These are phyloP conservation scores for Colletes latitarsis DNA, from an alignment of 1,140 invertebrate genomes.

Conservation along the genomic window DNA sequence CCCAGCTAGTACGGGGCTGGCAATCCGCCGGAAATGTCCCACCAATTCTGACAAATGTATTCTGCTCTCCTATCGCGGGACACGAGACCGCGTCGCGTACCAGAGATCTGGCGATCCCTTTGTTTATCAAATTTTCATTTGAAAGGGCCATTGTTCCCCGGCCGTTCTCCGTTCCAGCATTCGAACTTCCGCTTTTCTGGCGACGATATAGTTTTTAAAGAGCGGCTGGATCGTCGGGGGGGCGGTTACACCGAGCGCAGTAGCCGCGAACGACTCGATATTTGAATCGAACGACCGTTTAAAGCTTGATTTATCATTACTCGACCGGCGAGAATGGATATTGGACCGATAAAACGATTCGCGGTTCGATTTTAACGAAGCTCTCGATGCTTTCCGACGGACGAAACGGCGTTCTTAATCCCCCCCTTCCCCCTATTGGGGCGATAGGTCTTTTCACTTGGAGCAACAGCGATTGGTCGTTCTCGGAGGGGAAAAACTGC, in stretches of 20 bases:
- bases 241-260: background rate
- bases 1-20: background rate
- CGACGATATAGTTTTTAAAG: no score
- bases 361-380: background rate
- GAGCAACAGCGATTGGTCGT: background rate
- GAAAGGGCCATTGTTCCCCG: constrained; percentile 17
- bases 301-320: constrained; percentile 20
- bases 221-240: no score
- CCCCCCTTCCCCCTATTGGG: background rate
- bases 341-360: background rate
- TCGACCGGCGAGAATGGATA: background rate
- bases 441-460: background rate
- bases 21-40: constrained; percentile 5
- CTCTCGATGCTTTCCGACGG: background rate
- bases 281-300: background rate
- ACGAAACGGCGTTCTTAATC: background rate
- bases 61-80: constrained; percentile 28
- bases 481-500: background rate
- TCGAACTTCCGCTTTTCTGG: no score
- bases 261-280: constrained; percentile 8
- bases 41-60: constrained; percentile 42
- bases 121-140: constrained; percentile 45
- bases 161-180: background rate
- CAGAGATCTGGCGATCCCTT: constrained; percentile 7
- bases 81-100: background rate